Evolutionary conservation across 2,113 vertebrate species (phyloP).

Genomic region (Hemiscyllium ocellatum): DNA sequence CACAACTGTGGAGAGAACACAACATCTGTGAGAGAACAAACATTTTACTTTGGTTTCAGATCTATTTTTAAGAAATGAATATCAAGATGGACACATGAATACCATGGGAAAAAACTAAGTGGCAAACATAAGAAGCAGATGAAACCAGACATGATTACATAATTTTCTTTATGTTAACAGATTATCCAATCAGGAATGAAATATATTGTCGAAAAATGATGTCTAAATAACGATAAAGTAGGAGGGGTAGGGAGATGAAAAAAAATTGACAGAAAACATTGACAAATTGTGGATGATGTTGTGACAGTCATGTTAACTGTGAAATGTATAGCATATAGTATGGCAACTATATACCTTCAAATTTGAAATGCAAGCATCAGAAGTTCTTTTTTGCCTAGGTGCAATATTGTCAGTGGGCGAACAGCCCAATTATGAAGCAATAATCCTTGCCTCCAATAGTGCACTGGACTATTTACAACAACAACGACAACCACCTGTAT

Average conservation of each 20-base stretch:
- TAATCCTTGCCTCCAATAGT: neutral
- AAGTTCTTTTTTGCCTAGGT: neutral
- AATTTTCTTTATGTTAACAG: neutral
- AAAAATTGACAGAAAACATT: neutral
- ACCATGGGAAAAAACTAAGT: neutral
- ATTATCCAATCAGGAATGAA: neutral
- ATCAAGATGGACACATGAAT: neutral
- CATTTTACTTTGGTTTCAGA: neutral
- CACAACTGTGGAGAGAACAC: neutral
- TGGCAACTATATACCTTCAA: neutral
- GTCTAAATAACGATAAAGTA: neutral
- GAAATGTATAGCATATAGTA: neutral
- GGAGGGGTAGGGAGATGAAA: neutral
- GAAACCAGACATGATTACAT: neutral
- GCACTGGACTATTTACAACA: neutral
- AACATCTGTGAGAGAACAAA: neutral
- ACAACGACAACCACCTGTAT: neutral
- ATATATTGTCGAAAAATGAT: neutral
- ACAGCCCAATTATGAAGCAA: neutral
- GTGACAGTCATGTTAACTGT: neutral
- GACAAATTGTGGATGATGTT: no score
- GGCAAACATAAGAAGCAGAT: neutral
- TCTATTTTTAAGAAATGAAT: slow-evolving; percentile 1
- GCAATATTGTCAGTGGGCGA: neutral
- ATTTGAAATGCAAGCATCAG: neutral